A percentile compares a stretch with the other conserved stretches of the same genome.
Evolutionary conservation across 2,888 invertebrate species (phyloP).

Genomic region (Lasioglossum marginatum): DNA sequence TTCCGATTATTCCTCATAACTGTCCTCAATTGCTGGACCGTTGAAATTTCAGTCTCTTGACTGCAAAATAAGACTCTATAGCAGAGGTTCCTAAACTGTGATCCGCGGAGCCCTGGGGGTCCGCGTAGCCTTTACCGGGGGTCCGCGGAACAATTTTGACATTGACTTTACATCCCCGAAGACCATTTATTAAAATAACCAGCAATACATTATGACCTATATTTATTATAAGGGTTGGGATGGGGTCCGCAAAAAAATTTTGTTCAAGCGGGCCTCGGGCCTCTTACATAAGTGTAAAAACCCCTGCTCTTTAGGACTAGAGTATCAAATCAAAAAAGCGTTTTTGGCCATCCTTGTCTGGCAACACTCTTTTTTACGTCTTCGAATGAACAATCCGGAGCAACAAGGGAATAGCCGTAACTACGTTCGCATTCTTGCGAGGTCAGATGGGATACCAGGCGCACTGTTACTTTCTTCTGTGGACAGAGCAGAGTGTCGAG

Average conservation of each 20-base stretch:
- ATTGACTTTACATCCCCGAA: too few species aligned
- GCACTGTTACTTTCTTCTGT: constrained; percentile 28
- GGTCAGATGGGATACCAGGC: constrained; percentile 25
- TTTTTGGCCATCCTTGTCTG: background rate
- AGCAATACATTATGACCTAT: too few species aligned
- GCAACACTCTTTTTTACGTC: background rate
- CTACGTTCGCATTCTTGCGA: constrained; percentile 28
- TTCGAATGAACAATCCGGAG: background rate
- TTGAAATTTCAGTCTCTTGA: background rate
- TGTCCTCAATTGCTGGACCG: background rate
- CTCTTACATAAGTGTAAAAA: too few species aligned
- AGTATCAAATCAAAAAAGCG: background rate
- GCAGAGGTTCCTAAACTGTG: too few species aligned
- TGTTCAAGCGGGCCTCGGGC: too few species aligned
- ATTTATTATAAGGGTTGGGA: too few species aligned
- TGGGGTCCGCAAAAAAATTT: too few species aligned
- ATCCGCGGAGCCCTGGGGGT: too few species aligned
- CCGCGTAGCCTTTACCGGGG: too few species aligned
- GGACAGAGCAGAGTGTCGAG: background rate
- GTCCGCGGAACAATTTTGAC: too few species aligned
- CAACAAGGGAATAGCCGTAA: background rate
- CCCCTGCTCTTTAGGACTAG: too few species aligned
- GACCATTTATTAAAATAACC: too few species aligned
- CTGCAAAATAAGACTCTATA: background rate
- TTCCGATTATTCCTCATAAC: background rate